Base-by-base conservation (phyloP, 2,797 vertebrate species). In the Hypotaenidia philippensis region DNA sequence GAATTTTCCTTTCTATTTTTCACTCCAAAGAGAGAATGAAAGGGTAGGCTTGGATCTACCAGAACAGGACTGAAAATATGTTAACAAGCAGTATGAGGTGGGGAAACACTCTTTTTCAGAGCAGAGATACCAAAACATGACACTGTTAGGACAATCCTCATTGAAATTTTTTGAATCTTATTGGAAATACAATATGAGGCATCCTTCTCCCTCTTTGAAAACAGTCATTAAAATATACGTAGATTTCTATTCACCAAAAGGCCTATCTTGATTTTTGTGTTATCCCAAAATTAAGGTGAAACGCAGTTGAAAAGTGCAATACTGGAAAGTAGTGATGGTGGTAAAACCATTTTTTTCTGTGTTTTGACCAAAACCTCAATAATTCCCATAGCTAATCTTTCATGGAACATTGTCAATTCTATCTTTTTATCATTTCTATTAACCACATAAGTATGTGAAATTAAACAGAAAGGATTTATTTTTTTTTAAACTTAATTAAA, bases 271-370 rank as follows among this genome's bases (percentile, higher is more conserved):
- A 57, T 44, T 78, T 57, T 61, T 81, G 4, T 2, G 10, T 78
- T 69, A 9, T 41, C 31, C 17, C 5, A 3, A 76, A 83, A 40
- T 44, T 7, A 76, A 69, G 21, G 29, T 71, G 13, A 29, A 29
- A 56, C 25, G 14, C 14, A 9, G 2, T n/a, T 74, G 53, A 55
- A 56, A 75, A 8, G 45, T 4, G 1, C 2, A 78, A 75, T 56
- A 34, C 16, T 47, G 22, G 2, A n/a, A 81, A 53, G 2, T 22
- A 53, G 4, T 0, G 0, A 14, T 12, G 68, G n/a, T 77, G 7
- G 5, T 31, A 78, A 26, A 40, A 22, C 3, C 2, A 56, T 3
- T 29, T 25, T 45, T 11, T 12, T 23, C 41, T 44, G 4, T 78
- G 2, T 50, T 81, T 71, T 76, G 50, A n/a, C 11, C 5, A 47